These are phyloP conservation scores for Plemyria rubiginata DNA, from an alignment of 2,888 invertebrate species.

Conservation along the genomic window DNA sequence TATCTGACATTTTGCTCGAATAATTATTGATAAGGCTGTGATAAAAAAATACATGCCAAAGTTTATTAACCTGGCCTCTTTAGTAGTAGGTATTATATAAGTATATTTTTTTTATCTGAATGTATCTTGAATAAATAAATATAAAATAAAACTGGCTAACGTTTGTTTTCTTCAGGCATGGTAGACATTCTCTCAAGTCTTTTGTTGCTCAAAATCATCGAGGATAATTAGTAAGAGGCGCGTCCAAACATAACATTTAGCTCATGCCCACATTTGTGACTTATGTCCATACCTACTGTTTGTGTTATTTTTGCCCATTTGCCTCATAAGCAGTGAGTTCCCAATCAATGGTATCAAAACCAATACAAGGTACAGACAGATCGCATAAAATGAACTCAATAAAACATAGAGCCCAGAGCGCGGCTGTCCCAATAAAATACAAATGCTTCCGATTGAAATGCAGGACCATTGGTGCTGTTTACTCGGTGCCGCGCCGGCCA, in stretches of 20 bases:
- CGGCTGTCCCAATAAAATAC: conserved; percentile 77
- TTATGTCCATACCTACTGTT: too few species aligned
- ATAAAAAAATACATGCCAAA: too few species aligned
- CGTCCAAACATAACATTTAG: too few species aligned
- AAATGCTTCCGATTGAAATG: conserved; percentile 81
- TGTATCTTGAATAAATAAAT: too few species aligned
- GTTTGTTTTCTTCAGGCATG: neutral
- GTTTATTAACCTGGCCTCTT: too few species aligned
- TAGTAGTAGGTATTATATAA: too few species aligned
- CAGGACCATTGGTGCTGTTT: conserved; percentile 75
- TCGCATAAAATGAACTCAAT: conserved; percentile 72
- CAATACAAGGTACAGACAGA: conserved; percentile 19
- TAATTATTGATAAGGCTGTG: neutral
- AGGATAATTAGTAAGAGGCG: too few species aligned
- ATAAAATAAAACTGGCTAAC: too few species aligned
- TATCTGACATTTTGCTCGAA: neutral
- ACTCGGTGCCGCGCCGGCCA: conserved; percentile 62
- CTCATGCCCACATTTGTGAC: too few species aligned
- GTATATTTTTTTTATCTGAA: too few species aligned
- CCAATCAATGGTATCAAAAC: conserved; percentile 22
- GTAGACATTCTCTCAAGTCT: neutral
- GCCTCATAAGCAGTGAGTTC: neutral
- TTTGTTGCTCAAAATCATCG: too few species aligned
- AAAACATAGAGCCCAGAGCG: conserved; percentile 71
- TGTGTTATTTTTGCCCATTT: too few species aligned